Conservation (phyloP, 2,888 invertebrate genomes). For the Nezara viridula region DNA sequence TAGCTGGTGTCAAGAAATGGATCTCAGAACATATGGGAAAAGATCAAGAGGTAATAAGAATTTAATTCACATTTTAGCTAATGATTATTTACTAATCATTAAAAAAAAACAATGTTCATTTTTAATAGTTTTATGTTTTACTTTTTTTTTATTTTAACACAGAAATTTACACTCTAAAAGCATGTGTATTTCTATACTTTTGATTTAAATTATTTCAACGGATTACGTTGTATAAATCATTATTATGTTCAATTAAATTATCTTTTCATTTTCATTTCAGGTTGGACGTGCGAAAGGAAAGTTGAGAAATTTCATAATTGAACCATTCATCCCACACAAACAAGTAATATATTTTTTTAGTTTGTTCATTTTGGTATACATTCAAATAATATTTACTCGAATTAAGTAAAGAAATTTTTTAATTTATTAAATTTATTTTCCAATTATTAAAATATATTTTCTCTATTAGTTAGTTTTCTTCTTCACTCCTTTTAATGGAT, state of each 20-base stretch:
- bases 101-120: too few species aligned
- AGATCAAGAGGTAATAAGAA: slow-evolving; percentile 77
- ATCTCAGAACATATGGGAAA: slow-evolving; percentile 85
- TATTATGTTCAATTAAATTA: not conserved
- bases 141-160: too few species aligned
- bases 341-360: slow-evolving; percentile 76
- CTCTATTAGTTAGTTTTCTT: too few species aligned
- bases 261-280: slow-evolving; percentile 68
- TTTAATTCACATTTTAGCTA: not conserved
- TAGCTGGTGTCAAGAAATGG: slow-evolving; percentile 87
- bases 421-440: too few species aligned
- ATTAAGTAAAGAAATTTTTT: too few species aligned
- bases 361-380: not conserved
- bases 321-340: slow-evolving; percentile 93
- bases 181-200: not conserved
- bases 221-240: not conserved
- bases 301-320: slow-evolving; percentile 93
- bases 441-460: too few species aligned
- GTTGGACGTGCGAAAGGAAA: slow-evolving; percentile 92
- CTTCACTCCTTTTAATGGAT: too few species aligned
- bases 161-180: not conserved
- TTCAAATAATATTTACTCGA: not conserved
- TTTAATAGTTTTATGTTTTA: not conserved
- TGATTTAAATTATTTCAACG: not conserved
- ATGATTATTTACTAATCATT: not conserved